Conservation (phyloP, 2,113 vertebrate genomes). For the Cinclus mexicanus region DNA sequence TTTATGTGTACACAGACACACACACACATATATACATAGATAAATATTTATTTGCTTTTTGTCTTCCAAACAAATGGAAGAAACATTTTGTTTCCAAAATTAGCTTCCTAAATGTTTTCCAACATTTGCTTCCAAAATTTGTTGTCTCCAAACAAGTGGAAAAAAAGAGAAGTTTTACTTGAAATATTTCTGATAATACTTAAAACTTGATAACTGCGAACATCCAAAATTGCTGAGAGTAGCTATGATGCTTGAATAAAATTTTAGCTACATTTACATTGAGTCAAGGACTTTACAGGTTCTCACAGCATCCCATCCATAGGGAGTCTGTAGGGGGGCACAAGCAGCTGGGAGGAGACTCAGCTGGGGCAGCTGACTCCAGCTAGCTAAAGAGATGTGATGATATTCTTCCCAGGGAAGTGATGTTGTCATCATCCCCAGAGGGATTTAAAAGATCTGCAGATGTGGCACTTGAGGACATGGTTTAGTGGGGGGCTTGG, state of each 20-base stretch:
- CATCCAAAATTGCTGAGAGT: background rate
- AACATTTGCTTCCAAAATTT: no score
- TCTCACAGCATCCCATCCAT: background rate
- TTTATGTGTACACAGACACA: no score
- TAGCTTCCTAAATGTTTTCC: no score
- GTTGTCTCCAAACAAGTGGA: no score
- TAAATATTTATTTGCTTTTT: background rate
- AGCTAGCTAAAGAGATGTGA: background rate
- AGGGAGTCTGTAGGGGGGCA: background rate
- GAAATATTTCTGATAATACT: background rate
- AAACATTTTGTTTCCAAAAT: no score
- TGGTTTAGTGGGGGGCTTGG: background rate
- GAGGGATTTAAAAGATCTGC: background rate
- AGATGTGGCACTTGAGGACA: background rate
- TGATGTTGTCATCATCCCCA: background rate
- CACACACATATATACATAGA: accelerated
- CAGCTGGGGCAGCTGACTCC: background rate
- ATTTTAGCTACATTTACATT: background rate
- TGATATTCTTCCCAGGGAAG: background rate
- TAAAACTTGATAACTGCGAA: background rate
- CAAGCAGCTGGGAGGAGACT: background rate
- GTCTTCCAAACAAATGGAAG: background rate
- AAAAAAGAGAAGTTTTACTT: background rate
- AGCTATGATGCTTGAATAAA: background rate
- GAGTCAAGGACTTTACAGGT: background rate